Percentiles rank a stretch among this genome's conserved stretches.
Evolutionary conservation across 2,797 vertebrate genomes (phyloP).

Genomic region (Sarcoramphus papa): DNA sequence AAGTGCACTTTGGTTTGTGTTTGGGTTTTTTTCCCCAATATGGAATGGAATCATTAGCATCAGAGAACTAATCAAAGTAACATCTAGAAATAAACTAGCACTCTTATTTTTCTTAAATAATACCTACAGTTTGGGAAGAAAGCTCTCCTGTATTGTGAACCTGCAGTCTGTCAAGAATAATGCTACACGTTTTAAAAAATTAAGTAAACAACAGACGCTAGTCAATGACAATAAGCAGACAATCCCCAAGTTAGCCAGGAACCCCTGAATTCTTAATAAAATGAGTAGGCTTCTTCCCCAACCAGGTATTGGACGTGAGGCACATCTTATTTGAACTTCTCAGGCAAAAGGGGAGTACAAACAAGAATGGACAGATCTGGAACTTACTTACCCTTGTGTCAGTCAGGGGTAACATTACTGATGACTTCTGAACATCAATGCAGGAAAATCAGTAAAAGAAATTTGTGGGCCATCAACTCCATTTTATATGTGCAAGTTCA

Average conservation of each 20-base stretch:
- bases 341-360: neutral
- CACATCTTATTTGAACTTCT: neutral
- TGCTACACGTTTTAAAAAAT: neutral
- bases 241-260: neutral
- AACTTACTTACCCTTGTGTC: neutral
- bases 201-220: neutral
- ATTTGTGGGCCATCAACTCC: neutral
- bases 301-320: neutral
- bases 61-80: neutral
- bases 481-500: neutral
- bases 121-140: neutral
- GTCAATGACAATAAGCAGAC: neutral
- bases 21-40: neutral
- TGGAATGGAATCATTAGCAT: neutral
- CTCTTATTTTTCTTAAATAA: neutral
- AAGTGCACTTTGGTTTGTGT: neutral
- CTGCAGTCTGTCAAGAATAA: neutral
- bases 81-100: neutral
- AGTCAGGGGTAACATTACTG: neutral
- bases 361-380: neutral
- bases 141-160: neutral
- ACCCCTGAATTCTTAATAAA: neutral
- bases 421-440: neutral
- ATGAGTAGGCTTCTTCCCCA: neutral
- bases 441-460: neutral